Evolutionary conservation across 2,113 vertebrate genomes (phyloP).

Genomic region (Mirza zaza): DNA sequence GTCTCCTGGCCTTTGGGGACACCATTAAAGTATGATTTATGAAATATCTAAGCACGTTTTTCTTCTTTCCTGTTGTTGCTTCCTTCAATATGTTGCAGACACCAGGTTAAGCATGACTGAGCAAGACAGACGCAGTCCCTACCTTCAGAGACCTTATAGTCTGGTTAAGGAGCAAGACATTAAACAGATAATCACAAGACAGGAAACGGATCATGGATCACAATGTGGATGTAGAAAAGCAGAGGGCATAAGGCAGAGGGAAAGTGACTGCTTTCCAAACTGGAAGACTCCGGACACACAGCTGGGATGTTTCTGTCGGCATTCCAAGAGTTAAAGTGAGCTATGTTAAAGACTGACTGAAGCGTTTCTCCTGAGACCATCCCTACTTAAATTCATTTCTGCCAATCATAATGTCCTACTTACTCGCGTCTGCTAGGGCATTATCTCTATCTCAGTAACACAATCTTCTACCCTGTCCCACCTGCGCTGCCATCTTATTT

Average conservation of each 20-base stretch:
- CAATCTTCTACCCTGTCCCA: conserved; percentile 8
- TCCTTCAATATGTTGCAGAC: neutral
- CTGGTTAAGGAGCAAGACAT: neutral
- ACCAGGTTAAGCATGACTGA: neutral
- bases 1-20: neutral
- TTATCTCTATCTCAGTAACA: conserved; percentile 53
- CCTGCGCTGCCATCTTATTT: conserved; percentile 48
- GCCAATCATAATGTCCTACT: conserved; percentile 73
- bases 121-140: neutral
- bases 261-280: neutral
- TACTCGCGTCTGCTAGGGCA: neutral
- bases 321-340: conserved; percentile 56
- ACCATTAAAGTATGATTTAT: neutral
- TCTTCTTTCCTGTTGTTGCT: neutral
- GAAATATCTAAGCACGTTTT: neutral
- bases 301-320: neutral
- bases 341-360: conserved; percentile 33
- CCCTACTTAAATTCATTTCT: conserved; percentile 59
- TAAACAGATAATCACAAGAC: neutral
- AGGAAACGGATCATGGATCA: neutral
- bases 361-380: conserved; percentile 60
- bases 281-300: neutral
- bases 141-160: neutral
- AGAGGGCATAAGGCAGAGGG: neutral
- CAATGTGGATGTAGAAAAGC: neutral